These are phyloP conservation scores for Acronicta aceris DNA, from an alignment of 2,888 invertebrate genomes.

Conservation along the genomic window DNA sequence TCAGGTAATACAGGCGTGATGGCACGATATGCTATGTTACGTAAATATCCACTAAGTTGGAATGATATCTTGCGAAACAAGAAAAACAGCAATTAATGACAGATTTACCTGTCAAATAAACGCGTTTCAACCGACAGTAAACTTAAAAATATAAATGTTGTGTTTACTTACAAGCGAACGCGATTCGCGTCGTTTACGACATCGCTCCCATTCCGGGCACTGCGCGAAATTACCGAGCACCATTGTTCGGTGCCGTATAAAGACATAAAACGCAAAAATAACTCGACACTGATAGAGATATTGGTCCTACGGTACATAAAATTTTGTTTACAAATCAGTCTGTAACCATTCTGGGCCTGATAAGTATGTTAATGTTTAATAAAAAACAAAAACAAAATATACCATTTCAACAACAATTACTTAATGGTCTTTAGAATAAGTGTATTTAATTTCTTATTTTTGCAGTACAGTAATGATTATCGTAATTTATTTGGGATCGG, in stretches of 20 bases:
- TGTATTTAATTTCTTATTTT: no score
- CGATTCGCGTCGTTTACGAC: slow-evolving; percentile 54
- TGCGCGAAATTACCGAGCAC: slow-evolving; percentile 55
- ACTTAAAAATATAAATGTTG: slow-evolving; percentile 57
- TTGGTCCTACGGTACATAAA: slow-evolving; percentile 52
- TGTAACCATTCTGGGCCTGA: slow-evolving; percentile 43
- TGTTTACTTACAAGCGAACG: slow-evolving; percentile 54
- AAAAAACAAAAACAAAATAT: background rate
- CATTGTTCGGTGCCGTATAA: slow-evolving; percentile 58
- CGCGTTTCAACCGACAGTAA: slow-evolving; percentile 42
- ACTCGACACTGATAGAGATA: slow-evolving; percentile 54
- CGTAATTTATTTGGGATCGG: no score
- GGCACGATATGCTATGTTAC: background rate
- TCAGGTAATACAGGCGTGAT: no score
- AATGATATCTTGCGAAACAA: slow-evolving; percentile 23
- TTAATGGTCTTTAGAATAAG: no score
- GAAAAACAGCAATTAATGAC: slow-evolving; percentile 34
- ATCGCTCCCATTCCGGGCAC: slow-evolving; percentile 40
- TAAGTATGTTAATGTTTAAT: slow-evolving; percentile 19
- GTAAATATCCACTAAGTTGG: slow-evolving; percentile 13
- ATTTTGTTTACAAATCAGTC: slow-evolving; percentile 48
- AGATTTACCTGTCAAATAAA: slow-evolving; percentile 29
- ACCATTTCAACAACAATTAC: no score
- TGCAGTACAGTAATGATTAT: no score
- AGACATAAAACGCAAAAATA: slow-evolving; percentile 60